These are phyloP conservation scores for Xyliphius kryptos DNA, from an alignment of 2,113 vertebrate genomes.

Conservation along the genomic window DNA sequence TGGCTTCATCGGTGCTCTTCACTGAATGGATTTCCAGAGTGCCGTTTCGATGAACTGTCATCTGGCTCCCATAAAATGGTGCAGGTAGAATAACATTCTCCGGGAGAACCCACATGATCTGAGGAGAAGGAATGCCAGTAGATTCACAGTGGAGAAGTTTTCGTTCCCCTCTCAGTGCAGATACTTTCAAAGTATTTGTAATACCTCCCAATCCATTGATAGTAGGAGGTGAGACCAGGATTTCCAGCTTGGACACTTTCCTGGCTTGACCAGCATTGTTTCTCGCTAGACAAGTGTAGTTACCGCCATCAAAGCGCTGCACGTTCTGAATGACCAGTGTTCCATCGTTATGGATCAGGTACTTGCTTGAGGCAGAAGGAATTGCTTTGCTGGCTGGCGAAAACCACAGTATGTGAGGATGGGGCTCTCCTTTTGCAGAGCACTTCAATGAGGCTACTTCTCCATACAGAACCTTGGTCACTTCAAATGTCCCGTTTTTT, in stretches of 20 bases:
- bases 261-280: conserved; percentile 75
- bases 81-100: conserved; percentile 78
- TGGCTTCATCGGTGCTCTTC: conserved; percentile 65
- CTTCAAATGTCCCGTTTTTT: conserved; percentile 52
- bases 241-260: conserved; percentile 61
- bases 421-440: conserved; percentile 70
- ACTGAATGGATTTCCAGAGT: conserved; percentile 74
- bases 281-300: conserved; percentile 78
- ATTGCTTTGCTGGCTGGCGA: conserved; percentile 74
- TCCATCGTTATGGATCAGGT: conserved; percentile 71
- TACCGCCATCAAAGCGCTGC: conserved; percentile 80
- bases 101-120: conserved; percentile 79
- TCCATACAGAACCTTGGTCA: conserved; percentile 68
- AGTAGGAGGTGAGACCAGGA: conserved; percentile 67
- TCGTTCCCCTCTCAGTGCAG: conserved; percentile 56
- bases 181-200: conserved; percentile 56
- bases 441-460: conserved; percentile 67
- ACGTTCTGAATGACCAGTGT: conserved; percentile 75
- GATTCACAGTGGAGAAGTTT: conserved; percentile 72
- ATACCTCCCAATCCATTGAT: conserved; percentile 67
- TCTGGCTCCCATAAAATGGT: conserved; percentile 74
- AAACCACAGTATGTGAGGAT: conserved; percentile 73
- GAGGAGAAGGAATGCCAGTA: conserved; percentile 70
- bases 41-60: conserved; percentile 81
- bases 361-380: conserved; percentile 64